A percentile compares a stretch with the other conserved stretches of the same genome.
These are phyloP conservation scores for Aphis gossypii DNA, from an alignment of 1,140 invertebrate species.

Conservation along the genomic window DNA sequence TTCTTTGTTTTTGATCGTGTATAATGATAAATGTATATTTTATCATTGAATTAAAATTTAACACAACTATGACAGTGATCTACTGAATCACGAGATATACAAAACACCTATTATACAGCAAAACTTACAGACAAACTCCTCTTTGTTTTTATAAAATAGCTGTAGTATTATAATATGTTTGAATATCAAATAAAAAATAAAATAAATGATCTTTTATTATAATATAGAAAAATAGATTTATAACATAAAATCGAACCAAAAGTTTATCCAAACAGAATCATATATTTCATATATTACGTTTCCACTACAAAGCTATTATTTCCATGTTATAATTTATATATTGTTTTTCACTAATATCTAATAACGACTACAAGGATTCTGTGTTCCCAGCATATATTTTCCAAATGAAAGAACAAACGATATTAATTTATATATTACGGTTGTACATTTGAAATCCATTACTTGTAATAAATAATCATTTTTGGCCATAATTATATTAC, in stretches of 20 bases:
- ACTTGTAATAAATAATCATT: neutral
- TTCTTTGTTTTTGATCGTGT: too few species aligned
- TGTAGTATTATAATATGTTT: neutral
- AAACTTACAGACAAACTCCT: neutral
- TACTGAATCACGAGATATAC: neutral
- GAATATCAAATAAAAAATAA: neutral
- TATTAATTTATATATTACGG: neutral
- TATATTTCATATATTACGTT: neutral
- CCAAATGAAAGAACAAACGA: neutral
- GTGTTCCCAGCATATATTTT: neutral
- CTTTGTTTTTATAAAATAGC: neutral
- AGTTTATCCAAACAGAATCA: neutral
- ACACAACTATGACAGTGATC: neutral
- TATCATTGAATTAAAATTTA: neutral
- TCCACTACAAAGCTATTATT: neutral
- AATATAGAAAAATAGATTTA: neutral
- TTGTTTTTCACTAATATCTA: neutral
- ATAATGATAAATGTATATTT: neutral
- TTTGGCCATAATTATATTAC: neutral
- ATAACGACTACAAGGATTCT: neutral
- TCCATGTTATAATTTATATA: neutral
- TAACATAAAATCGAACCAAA: constrained; percentile 1
- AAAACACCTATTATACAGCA: neutral
- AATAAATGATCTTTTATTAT: neutral
- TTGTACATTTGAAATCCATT: constrained; percentile 24